Percentiles rank a stretch among this genome's conserved stretches.
phyloP scores from a whole-genome alignment of 2,113 vertebrate species.

The Smithornis capensis region DNA sequence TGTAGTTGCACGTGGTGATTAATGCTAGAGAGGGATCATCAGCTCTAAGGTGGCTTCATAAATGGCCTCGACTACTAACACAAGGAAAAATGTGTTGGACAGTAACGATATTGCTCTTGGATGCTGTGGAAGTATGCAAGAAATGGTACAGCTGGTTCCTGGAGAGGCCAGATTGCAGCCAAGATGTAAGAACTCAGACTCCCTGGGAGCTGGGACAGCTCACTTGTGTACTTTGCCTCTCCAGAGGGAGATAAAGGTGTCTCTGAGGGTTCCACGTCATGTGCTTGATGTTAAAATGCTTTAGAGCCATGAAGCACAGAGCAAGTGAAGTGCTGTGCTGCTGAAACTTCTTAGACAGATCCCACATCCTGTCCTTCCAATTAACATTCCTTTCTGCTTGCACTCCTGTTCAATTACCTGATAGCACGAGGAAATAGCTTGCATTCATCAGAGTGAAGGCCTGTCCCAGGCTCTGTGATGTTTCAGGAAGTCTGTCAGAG shows the following conservation, averaged over 20 bases:
- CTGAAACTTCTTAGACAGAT: background rate
- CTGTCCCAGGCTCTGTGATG: background rate
- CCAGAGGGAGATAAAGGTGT: background rate
- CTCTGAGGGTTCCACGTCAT: background rate
- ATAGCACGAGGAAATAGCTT: background rate
- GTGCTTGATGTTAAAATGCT: conserved; percentile 8
- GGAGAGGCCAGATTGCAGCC: background rate
- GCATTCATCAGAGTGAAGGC: background rate
- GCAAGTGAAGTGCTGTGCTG: background rate
- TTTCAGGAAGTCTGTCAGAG: background rate
- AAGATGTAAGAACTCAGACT: background rate
- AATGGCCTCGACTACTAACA: background rate
- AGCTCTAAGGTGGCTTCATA: background rate
- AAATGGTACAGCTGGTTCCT: conserved; percentile 3
- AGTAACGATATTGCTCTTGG: background rate
- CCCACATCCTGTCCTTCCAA: background rate
- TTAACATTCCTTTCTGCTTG: background rate
- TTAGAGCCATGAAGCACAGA: background rate
- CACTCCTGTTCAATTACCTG: background rate
- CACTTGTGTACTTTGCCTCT: conserved; percentile 14
- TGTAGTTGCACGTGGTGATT: background rate
- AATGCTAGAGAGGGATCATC: background rate
- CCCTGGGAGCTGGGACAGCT: background rate
- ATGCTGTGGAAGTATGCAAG: background rate
- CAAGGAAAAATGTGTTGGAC: background rate